Conservation (phyloP, 1,140 invertebrate genomes). For the Cydia pomonella region DNA sequence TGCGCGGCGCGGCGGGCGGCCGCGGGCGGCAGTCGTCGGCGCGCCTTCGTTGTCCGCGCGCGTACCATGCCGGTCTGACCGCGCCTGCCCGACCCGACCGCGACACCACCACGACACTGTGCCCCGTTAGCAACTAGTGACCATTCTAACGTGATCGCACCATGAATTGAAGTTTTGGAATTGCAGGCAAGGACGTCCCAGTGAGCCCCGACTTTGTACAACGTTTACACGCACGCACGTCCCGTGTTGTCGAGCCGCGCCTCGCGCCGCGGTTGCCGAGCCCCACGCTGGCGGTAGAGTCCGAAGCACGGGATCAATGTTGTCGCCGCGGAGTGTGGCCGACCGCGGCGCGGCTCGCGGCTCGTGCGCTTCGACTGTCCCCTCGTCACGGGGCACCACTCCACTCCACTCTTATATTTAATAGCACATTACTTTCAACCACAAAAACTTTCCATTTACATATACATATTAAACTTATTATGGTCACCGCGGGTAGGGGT, state of each 20-base stretch:
- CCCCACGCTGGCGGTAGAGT: background rate
- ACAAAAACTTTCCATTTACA: background rate
- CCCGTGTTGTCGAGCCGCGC: background rate
- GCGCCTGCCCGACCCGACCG: constrained; percentile 39
- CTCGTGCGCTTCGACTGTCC: too few relatives aligned
- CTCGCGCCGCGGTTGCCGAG: constrained; percentile 13
- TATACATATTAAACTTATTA: background rate
- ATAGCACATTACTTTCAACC: background rate
- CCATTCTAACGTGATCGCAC: background rate
- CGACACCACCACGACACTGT: constrained; percentile 34
- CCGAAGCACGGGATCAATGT: background rate
- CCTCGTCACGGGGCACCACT: too few relatives aligned
- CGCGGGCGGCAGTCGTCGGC: constrained; percentile 45
- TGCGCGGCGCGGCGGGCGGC: constrained; percentile 24
- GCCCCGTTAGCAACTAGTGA: constrained; percentile 29
- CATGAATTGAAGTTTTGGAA: constrained; percentile 21
- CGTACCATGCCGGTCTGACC: constrained; percentile 43
- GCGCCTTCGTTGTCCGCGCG: constrained; percentile 35
- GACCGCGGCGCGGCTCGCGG: too few relatives aligned
- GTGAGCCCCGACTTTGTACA: constrained; percentile 16
- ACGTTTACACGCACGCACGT: constrained; percentile 4
- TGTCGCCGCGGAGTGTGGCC: background rate
- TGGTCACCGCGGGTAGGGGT: too few relatives aligned
- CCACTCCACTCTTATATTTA: background rate
- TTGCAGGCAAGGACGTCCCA: constrained; percentile 24